phyloP scores from a whole-genome alignment of 2,888 invertebrate species.

The Conops quadrifasciatus region DNA sequence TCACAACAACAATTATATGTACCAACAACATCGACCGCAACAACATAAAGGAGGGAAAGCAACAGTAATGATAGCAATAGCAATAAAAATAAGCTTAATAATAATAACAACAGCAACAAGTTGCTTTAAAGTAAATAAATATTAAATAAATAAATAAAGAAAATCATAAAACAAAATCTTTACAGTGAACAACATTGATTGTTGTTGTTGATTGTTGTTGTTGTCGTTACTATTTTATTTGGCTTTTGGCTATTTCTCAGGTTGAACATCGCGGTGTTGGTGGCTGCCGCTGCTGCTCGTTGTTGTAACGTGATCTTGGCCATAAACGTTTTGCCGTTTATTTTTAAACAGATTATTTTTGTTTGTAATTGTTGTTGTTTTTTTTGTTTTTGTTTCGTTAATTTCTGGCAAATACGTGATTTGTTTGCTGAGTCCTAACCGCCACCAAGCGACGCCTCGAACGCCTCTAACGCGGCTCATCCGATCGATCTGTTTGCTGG shows the following conservation, averaged over 20 bases:
- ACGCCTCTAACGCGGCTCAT: background rate
- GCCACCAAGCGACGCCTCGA: too few species aligned
- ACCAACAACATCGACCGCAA: background rate
- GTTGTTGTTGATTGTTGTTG: constrained; percentile 32
- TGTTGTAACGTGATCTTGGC: constrained; percentile 35
- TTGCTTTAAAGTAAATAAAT: constrained; percentile 6
- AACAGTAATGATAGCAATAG: constrained; percentile 7
- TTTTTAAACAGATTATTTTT: constrained; percentile 15
- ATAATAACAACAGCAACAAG: constrained; percentile 19
- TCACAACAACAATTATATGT: constrained; percentile 15
- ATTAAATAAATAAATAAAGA: constrained; percentile 10
- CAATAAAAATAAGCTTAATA: constrained; percentile 7
- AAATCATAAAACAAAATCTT: constrained; percentile 1
- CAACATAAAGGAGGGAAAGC: background rate
- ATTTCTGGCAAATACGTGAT: constrained; percentile 26
- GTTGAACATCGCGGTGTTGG: too few species aligned
- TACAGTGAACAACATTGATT: background rate
- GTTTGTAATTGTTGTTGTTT: constrained; percentile 1
- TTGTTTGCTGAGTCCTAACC: constrained; percentile 26
- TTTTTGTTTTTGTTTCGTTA: background rate
- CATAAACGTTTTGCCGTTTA: constrained; percentile 24
- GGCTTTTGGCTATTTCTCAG: too few species aligned
- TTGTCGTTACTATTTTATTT: constrained; percentile 11
- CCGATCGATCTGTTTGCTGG: constrained; percentile 22
- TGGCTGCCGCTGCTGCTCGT: background rate